Base-by-base conservation (phyloP, 2,888 invertebrate genomes). In the Tanaodytes sp. region DNA sequence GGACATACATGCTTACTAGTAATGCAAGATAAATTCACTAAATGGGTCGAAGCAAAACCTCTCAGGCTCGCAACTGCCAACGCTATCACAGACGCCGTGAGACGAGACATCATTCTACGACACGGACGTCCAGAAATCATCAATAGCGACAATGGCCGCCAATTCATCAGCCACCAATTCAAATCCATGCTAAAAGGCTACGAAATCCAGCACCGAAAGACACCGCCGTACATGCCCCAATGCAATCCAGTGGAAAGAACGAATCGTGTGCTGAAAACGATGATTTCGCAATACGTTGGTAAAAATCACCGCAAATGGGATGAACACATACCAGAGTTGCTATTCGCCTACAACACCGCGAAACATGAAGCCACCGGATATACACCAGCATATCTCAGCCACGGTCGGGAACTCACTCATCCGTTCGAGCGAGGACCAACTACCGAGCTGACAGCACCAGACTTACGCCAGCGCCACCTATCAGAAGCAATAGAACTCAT, bases 181-280 rank as follows among this genome's bases (percentile, higher is more conserved):
- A 2, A 1, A 3, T 4, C 18, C 2, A n/a, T 39, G 19, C 31
- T 54, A 18, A 1, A 33, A 4, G 9, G 15, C 3, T 37, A 15
- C 11, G 27, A 6, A 8, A 57, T 77, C 2, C 33, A 57, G 8
- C 75, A 76, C 36, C 62, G 70, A 2, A 18, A 37, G 0, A 79
- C 77, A 0, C 78, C 80, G 2, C 71, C 68, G 12, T 73, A 79
- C 54, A 27, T 77, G 9, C 74, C 79, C 3, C 80, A 83, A 36
- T 75, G 74, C 2, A 82, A 82, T 58, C 79, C 79, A 0, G 79
- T 78, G 0, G 82, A 83, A 59, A 30, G 80, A 20, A 65, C 76
- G 0, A 84, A 82, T 51, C 46, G 75, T 12, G 76, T 76, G 0
- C 19, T 82, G 0, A 78, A 80, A 46, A 81, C 80, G 0, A 82